Evolutionary conservation across 2,113 vertebrate species (phyloP), one percentile per base, ranked within the genome.

Genomic region (Nyctereutes procyonoides): DNA sequence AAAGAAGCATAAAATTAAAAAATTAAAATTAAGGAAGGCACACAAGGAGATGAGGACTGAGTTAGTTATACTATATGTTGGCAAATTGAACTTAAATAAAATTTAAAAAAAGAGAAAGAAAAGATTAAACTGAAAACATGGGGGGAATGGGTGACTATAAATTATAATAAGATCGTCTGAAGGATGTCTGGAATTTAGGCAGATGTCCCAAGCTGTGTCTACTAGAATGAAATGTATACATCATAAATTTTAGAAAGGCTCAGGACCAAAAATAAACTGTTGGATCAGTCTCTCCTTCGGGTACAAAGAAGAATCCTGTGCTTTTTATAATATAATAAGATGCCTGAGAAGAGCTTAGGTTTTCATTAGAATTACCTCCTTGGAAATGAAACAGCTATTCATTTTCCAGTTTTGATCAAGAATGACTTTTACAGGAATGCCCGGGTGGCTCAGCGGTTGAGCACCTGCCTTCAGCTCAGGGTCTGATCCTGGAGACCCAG

Each of bases 391-490:
- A 84, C n/a, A 63, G 51, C 22, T 95, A 51, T 53, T 80, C 58
- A 19, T 80, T 88, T 93, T 69, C 92, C 11, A 96, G 56, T 81
- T 90, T 86, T 32, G 38, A 95, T 26, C 77, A 93, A 73, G n/a
- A 13, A 56, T 62, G 12, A 81, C 8, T 48, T 69, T 95, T 69
- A 69, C 65, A 16, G 55, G 43, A 43, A 15, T 15, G 0, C 55
- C 55, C 16, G 15, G 16, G 55, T 56, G 55, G 55, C 55, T 56
- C 55, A 56, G 55, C 5, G 15, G 12, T 56, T 56, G 3, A 56
- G 15, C 15, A 4, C 3, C 55, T 56, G 15, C 55, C 55, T 17
- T 56, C 14, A 43, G 43, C 43, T 43, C 43, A 43, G 43, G 43
- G 43, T 6, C 43, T 43, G 43, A 43, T 43, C 43, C 43, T 43